These are phyloP conservation scores for Pterophyllum scalare DNA, from an alignment of 2,113 vertebrate genomes.

Conservation along the genomic window DNA sequence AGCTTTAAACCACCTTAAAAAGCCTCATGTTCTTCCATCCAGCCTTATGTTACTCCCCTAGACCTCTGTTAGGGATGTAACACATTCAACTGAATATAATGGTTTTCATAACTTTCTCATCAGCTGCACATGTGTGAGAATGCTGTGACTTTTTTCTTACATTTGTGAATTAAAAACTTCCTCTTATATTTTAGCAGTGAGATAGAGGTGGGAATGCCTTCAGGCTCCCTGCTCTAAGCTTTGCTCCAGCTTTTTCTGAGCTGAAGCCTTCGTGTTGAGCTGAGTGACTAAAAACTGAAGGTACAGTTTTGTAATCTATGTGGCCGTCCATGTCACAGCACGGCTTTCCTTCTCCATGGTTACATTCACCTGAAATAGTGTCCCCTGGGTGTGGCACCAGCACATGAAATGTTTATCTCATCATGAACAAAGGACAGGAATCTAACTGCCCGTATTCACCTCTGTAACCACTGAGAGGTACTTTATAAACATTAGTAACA, in stretches of 20 bases:
- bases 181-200: neutral
- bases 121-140: neutral
- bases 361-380: neutral
- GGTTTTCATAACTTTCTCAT: neutral
- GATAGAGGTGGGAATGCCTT: neutral
- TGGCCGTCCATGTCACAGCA: accelerated
- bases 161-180: neutral
- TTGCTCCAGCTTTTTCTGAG: too few species aligned
- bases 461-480: neutral
- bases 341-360: neutral
- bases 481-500: neutral
- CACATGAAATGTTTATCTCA: accelerated
- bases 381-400: neutral
- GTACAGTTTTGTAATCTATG: neutral
- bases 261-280: neutral
- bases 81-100: accelerated
- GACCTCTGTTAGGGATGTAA: too few species aligned
- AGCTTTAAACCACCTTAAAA: too few species aligned
- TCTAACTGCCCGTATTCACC: accelerated
- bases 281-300: neutral
- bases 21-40: too few species aligned
- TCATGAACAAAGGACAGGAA: neutral
- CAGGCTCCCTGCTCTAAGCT: neutral
- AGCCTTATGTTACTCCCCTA: too few species aligned
- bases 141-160: neutral